Evolutionary conservation across 2,113 vertebrate species (phyloP).

Genomic region (Cervus canadensis): DNA sequence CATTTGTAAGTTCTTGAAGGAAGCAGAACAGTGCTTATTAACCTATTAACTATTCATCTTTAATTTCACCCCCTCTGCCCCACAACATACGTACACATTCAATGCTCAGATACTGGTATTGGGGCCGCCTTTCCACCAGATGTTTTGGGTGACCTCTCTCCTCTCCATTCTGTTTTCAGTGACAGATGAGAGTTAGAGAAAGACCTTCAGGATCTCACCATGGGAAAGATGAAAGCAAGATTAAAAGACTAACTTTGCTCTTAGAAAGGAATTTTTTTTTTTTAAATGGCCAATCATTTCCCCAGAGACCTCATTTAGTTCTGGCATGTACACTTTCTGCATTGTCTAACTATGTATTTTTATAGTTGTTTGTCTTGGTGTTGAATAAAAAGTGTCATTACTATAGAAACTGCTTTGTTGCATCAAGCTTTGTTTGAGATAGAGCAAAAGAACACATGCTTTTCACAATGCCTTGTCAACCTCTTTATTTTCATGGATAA

Average conservation of each 20-base stretch:
- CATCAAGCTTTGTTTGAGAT: slow-evolving; percentile 39
- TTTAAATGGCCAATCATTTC: background rate
- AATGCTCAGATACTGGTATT: background rate
- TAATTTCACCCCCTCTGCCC: background rate
- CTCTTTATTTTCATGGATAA: slow-evolving; percentile 15
- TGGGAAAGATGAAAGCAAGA: background rate
- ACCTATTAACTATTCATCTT: background rate
- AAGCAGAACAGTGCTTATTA: background rate
- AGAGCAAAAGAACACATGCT: slow-evolving; percentile 24
- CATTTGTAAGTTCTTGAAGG: background rate
- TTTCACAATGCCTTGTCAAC: background rate
- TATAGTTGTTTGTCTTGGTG: slow-evolving; percentile 36
- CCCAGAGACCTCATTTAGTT: background rate
- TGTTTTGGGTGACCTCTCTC: background rate
- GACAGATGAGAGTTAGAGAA: background rate
- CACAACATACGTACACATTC: background rate
- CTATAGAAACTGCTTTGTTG: slow-evolving; percentile 40
- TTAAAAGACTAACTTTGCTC: background rate
- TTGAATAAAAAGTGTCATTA: slow-evolving; percentile 33
- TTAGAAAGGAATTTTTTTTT: background rate
- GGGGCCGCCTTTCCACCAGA: background rate
- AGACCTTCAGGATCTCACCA: background rate
- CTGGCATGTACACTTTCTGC: background rate
- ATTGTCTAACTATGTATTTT: slow-evolving; percentile 25
- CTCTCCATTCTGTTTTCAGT: background rate